Evolutionary conservation across 2,888 invertebrate genomes (phyloP).

Genomic region (Aelia acuminata): DNA sequence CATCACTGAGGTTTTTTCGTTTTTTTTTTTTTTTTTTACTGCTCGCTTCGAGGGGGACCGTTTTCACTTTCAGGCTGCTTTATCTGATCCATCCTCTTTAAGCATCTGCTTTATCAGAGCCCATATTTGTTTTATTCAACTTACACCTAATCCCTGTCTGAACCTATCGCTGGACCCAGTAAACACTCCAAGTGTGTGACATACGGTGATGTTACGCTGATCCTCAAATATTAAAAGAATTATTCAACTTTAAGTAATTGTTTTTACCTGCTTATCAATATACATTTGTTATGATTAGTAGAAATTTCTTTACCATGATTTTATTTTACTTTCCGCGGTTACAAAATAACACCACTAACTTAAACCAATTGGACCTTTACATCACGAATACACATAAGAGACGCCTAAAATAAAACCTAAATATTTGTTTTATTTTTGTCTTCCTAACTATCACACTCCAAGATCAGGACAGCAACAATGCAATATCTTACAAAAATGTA

Average conservation of each 20-base stretch:
- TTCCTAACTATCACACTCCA: no score
- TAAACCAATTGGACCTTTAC: no score
- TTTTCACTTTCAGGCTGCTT: conserved; percentile 7
- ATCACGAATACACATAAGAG: no score
- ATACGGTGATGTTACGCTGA: not conserved
- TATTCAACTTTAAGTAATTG: not conserved
- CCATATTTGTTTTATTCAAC: not conserved
- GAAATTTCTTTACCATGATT: no score
- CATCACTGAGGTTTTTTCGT: not conserved
- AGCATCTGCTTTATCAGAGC: not conserved
- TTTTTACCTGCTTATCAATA: no score
- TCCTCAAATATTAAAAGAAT: not conserved
- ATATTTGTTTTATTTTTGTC: no score
- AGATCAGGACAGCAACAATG: no score
- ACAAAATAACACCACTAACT: no score
- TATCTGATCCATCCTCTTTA: conserved; percentile 13
- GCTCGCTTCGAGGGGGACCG: not conserved
- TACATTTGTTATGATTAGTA: no score
- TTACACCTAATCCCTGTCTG: not conserved
- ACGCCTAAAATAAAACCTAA: no score
- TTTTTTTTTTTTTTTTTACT: not conserved
- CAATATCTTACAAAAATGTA: no score
- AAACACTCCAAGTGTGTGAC: not conserved
- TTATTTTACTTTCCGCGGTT: no score
- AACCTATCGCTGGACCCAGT: not conserved